Evolutionary conservation across 2,797 vertebrate genomes (phyloP).

Genomic region (Mycteria americana): DNA sequence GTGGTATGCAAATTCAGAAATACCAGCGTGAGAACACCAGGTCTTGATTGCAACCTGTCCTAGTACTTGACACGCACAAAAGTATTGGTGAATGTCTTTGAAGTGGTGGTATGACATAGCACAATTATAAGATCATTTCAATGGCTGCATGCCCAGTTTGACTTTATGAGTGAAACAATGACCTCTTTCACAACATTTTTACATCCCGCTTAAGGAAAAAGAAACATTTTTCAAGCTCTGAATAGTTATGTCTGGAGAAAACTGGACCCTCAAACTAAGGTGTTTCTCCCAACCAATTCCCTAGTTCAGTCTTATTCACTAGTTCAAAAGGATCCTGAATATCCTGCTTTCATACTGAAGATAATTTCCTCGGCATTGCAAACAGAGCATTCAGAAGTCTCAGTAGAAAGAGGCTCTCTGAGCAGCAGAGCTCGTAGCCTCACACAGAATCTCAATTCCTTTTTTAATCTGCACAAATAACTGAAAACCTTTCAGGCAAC

Average conservation of each 20-base stretch:
- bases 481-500: conserved; percentile 16
- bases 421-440: neutral
- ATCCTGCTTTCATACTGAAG: neutral
- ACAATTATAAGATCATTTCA: neutral
- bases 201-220: neutral
- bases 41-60: neutral
- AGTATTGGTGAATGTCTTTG: neutral
- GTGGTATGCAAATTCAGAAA: neutral
- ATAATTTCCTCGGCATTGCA: neutral
- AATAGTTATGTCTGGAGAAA: neutral
- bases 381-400: neutral
- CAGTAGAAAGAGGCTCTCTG: neutral
- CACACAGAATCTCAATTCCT: neutral
- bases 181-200: neutral
- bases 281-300: neutral
- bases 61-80: neutral
- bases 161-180: neutral
- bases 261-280: neutral
- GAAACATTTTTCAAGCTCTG: neutral
- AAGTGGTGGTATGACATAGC: neutral
- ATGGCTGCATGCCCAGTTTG: neutral
- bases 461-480: conserved; percentile 23
- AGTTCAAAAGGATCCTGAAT: neutral
- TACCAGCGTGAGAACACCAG: neutral
- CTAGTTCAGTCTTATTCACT: neutral